phyloP scores from a whole-genome alignment of 1,140 invertebrate species.

The Drosophila subpulchrella region DNA sequence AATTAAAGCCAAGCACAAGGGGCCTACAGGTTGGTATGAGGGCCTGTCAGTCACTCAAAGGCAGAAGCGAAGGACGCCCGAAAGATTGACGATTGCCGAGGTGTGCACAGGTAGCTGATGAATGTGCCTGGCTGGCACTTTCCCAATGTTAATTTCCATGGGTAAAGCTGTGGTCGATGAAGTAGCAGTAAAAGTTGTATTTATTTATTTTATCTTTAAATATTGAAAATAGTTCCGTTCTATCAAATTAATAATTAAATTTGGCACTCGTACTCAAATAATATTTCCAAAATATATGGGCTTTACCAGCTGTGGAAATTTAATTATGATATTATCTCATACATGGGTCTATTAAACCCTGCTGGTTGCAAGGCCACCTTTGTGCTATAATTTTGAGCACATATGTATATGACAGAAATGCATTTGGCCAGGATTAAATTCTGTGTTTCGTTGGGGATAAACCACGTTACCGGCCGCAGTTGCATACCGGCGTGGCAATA shows the following conservation, averaged over 20 bases:
- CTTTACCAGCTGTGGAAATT: background rate
- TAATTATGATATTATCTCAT: background rate
- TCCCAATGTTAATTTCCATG: slow-evolving; percentile 5
- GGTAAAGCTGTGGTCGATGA: background rate
- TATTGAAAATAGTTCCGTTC: background rate
- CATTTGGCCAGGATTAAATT: slow-evolving; percentile 10
- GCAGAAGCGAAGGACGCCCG: slow-evolving; percentile 22
- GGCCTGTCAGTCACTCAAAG: slow-evolving; percentile 31
- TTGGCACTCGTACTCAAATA: background rate
- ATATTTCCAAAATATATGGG: background rate
- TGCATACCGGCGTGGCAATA: slow-evolving; percentile 37
- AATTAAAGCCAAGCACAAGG: slow-evolving; percentile 42
- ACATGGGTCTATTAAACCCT: background rate
- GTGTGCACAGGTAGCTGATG: slow-evolving; percentile 26
- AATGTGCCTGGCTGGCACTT: slow-evolving; percentile 33
- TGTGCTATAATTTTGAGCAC: background rate
- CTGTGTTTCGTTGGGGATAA: slow-evolving; percentile 26
- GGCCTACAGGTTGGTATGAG: slow-evolving; percentile 3
- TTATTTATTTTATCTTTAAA: background rate
- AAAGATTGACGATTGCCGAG: slow-evolving; percentile 45
- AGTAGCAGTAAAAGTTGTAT: background rate
- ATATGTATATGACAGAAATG: slow-evolving; percentile 4
- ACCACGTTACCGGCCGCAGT: slow-evolving; percentile 19
- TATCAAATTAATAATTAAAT: background rate
- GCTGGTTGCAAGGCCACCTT: background rate